phyloP scores from a whole-genome alignment of 2,797 vertebrate species.

The Schizothorax lantsangensis region DNA sequence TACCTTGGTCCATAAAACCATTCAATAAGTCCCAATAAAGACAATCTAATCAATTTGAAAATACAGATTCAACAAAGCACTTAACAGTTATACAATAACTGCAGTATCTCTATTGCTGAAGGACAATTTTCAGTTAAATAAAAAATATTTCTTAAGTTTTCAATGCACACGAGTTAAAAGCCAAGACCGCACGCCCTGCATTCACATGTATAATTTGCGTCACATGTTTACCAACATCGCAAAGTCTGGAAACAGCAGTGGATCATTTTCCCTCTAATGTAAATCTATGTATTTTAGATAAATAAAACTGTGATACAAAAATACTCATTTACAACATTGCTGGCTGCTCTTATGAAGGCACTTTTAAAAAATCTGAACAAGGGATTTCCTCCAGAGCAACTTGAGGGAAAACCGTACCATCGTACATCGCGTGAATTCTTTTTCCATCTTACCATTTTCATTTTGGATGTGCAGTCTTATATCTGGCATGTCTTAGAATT shows the following conservation, averaged over 20 bases:
- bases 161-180: constrained; percentile 57
- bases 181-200: constrained; percentile 47
- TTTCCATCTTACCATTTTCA: constrained; percentile 59
- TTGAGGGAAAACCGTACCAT: constrained; percentile 71
- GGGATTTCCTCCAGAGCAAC: constrained; percentile 83
- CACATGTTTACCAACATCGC: constrained; percentile 43
- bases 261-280: constrained; percentile 71
- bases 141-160: constrained; percentile 45
- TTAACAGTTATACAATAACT: constrained; percentile 64
- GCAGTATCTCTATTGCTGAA: constrained; percentile 58
- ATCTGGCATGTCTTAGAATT: constrained; percentile 83
- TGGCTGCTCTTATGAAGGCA: constrained; percentile 85
- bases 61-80: constrained; percentile 61
- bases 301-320: constrained; percentile 88
- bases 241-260: constrained; percentile 34
- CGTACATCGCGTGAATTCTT: constrained; percentile 49
- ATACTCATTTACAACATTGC: constrained; percentile 85
- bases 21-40: constrained; percentile 51
- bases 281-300: constrained; percentile 83
- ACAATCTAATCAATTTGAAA: constrained; percentile 56
- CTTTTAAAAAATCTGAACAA: constrained; percentile 82
- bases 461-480: constrained; percentile 51
- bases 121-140: constrained; percentile 49
- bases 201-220: constrained; percentile 33
- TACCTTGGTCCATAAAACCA: constrained; percentile 43